Percentiles rank a stretch among this genome's conserved stretches.
phyloP scores from a whole-genome alignment of 1,140 invertebrate genomes.

The Drosophila carrolli region DNA sequence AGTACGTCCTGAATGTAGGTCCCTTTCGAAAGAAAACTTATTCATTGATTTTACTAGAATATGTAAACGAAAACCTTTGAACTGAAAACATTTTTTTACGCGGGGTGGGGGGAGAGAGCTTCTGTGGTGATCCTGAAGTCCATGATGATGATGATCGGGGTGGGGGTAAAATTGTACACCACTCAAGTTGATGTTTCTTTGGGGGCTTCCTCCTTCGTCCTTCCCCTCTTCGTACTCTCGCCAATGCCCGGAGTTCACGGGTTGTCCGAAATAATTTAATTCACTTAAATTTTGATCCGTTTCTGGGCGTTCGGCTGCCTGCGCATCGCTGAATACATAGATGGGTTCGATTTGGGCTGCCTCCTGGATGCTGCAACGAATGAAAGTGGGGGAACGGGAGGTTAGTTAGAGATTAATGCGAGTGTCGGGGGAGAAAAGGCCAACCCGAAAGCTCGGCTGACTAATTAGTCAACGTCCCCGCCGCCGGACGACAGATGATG shows the following conservation, averaged over 20 bases:
- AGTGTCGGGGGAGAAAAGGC: conserved; percentile 44
- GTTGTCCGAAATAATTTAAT: conserved; percentile 65
- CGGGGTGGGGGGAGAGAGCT: too few species aligned
- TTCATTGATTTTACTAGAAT: not conserved
- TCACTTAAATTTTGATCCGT: conserved; percentile 76
- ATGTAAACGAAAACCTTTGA: too few species aligned
- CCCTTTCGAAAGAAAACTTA: not conserved
- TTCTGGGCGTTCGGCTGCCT: conserved; percentile 48
- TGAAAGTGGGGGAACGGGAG: not conserved
- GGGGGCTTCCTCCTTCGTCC: not conserved
- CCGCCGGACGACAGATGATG: conserved; percentile 22
- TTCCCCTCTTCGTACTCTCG: not conserved
- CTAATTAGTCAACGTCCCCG: conserved; percentile 67
- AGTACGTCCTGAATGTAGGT: not conserved
- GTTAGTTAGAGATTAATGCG: conserved; percentile 52
- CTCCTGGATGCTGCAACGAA: conserved; percentile 54
- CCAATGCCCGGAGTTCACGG: conserved; percentile 9
- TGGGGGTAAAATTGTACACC: not conserved
- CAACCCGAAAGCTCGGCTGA: conserved; percentile 24
- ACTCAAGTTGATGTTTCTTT: too few species aligned
- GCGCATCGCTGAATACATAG: conserved; percentile 2
- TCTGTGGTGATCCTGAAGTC: not conserved
- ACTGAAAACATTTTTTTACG: too few species aligned
- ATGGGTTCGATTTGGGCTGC: conserved; percentile 22
- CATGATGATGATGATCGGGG: not conserved